A percentile compares a stretch with the other conserved stretches of the same genome.
Evolutionary conservation across 1,140 invertebrate species (phyloP).

Genomic region (Nylanderia fulva): DNA sequence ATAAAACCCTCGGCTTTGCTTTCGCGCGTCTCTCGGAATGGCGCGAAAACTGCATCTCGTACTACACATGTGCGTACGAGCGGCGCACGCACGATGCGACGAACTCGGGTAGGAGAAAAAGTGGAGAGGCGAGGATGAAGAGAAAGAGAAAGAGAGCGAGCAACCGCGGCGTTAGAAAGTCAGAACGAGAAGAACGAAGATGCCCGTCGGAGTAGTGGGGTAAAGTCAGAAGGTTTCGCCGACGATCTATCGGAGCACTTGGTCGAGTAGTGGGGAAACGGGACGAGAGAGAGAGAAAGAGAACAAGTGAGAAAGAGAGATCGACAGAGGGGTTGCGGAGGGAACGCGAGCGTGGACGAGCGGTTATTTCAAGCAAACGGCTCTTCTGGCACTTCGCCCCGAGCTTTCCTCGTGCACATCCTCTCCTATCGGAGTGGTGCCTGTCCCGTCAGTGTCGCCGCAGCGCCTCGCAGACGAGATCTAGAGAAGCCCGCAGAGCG

Average conservation of each 20-base stretch:
- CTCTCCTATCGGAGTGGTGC: conserved; percentile 74
- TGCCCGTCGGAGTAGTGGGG: conserved; percentile 49
- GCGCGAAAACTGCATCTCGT: conserved; percentile 60
- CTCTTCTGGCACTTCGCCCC: conserved; percentile 83
- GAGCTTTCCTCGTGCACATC: conserved; percentile 83
- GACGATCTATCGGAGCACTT: conserved; percentile 22
- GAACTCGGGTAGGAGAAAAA: not conserved
- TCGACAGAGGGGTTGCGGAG: conserved; percentile 69
- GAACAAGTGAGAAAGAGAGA: not conserved
- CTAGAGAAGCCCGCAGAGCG: not conserved
- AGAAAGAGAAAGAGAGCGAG: not conserved
- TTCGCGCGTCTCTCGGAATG: conserved; percentile 20
- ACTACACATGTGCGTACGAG: conserved; percentile 53
- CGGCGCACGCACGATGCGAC: not conserved
- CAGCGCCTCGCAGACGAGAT: conserved; percentile 20
- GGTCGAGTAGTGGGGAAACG: conserved; percentile 58
- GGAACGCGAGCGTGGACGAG: conserved; percentile 79
- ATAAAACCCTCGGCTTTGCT: not conserved
- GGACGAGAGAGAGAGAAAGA: conserved; percentile 8
- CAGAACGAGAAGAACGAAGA: conserved; percentile 31
- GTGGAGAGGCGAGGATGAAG: not conserved
- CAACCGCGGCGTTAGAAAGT: not conserved
- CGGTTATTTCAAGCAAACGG: conserved; percentile 85
- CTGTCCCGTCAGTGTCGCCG: conserved; percentile 66
- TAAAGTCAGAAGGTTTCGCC: conserved; percentile 54